phyloP scores from a whole-genome alignment of 2,113 vertebrate genomes.

The Periophthalmodon schlosseri region DNA sequence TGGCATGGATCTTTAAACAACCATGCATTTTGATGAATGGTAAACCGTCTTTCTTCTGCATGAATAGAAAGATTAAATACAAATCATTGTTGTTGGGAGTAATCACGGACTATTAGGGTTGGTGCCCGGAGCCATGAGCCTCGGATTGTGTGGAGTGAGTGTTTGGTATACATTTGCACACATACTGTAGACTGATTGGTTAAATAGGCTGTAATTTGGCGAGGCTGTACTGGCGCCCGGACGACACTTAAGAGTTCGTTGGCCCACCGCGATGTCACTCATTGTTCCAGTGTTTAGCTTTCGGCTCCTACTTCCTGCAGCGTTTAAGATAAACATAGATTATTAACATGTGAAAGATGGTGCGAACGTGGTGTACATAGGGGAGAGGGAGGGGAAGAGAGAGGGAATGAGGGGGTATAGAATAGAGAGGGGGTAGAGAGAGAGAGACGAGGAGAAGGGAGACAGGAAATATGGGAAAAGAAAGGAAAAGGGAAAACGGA shows the following conservation, averaged over 20 bases:
- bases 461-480: neutral
- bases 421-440: neutral
- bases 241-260: conserved; percentile 30
- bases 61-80: conserved; percentile 12
- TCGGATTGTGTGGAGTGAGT: neutral
- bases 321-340: conserved; percentile 50
- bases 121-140: neutral
- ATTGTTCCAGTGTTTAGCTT: conserved; percentile 59
- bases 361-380: conserved; percentile 23
- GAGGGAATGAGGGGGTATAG: neutral
- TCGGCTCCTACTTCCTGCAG: conserved; percentile 32
- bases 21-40: neutral
- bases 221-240: conserved; percentile 30
- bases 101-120: conserved; percentile 2
- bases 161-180: conserved; percentile 3
- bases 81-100: conserved; percentile 6
- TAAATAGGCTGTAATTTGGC: conserved; percentile 14
- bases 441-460: neutral
- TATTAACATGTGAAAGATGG: conserved; percentile 45
- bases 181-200: conserved; percentile 2
- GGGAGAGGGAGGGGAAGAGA: neutral
- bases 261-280: conserved; percentile 40
- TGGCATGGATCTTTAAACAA: neutral
- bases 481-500: neutral
- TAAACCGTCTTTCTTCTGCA: neutral